Conservation (phyloP, 2,888 invertebrate genomes). For the Ichneumon xanthorius region DNA sequence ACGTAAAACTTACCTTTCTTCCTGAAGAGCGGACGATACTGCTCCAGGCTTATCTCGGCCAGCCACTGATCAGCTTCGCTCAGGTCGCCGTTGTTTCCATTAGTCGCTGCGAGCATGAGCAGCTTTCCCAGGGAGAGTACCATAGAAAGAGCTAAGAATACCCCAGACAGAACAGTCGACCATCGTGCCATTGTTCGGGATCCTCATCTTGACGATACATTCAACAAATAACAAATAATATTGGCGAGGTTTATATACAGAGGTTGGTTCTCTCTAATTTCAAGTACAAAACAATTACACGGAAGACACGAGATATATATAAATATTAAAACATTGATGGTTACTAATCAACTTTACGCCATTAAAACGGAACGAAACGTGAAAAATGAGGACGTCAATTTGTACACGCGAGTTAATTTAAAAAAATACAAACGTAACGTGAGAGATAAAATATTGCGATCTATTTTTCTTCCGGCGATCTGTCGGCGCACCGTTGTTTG, state of each 20-base stretch:
- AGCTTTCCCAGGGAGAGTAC: slow-evolving; percentile 82
- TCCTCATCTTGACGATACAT: slow-evolving; percentile 74
- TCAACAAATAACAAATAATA: slow-evolving; percentile 20
- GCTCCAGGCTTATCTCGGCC: slow-evolving; percentile 89
- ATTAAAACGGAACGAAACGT: too few relatives aligned
- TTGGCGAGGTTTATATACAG: background rate
- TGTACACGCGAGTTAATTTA: background rate
- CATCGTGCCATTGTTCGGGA: slow-evolving; percentile 83
- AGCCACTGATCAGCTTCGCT: slow-evolving; percentile 91
- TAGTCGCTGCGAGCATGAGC: slow-evolving; percentile 81
- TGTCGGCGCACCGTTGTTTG: slow-evolving; percentile 69
- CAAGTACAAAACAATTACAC: slow-evolving; percentile 1
- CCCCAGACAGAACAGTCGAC: slow-evolving; percentile 83
- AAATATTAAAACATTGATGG: too few relatives aligned
- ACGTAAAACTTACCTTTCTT: slow-evolving; percentile 88
- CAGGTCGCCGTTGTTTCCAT: slow-evolving; percentile 85
- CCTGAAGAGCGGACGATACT: slow-evolving; percentile 90
- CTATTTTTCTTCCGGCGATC: background rate
- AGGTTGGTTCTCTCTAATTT: background rate
- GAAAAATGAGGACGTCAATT: background rate
- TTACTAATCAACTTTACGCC: too few relatives aligned
- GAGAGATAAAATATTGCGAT: background rate
- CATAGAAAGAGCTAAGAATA: slow-evolving; percentile 83
- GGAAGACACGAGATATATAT: too few relatives aligned
- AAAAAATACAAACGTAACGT: too few relatives aligned